phyloP scores from a whole-genome alignment of 2,797 vertebrate species.

The Acanthurus lineatus region DNA sequence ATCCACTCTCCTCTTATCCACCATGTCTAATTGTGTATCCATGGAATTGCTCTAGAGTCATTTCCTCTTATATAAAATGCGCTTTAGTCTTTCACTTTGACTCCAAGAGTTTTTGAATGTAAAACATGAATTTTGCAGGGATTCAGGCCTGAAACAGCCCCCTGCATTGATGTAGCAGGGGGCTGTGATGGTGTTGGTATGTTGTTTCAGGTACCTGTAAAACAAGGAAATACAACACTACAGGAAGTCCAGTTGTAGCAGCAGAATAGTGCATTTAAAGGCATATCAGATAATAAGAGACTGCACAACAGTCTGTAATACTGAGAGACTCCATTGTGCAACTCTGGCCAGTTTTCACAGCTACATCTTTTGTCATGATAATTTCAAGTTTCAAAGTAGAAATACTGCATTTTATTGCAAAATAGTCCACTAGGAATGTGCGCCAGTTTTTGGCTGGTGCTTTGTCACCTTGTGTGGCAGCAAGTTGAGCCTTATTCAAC shows the following conservation, averaged over 20 bases:
- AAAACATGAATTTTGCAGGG: not conserved
- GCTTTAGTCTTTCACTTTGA: conserved; percentile 11
- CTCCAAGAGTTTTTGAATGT: conserved; percentile 4
- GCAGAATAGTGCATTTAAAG: not conserved
- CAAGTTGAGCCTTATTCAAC: too few species aligned
- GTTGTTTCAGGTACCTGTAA: not conserved
- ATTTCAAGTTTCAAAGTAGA: not conserved
- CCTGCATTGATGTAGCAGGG: not conserved
- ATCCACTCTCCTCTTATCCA: not conserved
- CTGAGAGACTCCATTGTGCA: not conserved
- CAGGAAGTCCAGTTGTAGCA: not conserved
- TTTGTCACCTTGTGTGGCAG: too few species aligned
- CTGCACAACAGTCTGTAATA: too few species aligned
- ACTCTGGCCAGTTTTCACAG: not conserved
- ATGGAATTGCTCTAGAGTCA: conserved; percentile 15
- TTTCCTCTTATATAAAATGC: conserved; percentile 6
- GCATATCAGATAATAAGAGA: not conserved
- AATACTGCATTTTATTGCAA: not conserved
- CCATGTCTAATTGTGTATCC: conserved; percentile 29
- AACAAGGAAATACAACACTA: not conserved
- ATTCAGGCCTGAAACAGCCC: conserved; percentile 7
- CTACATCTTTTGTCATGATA: not conserved
- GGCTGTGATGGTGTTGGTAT: not conserved
- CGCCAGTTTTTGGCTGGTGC: too few species aligned
- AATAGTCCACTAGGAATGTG: not conserved